Percentiles rank a stretch among this genome's conserved stretches.
Evolutionary conservation across 2,797 vertebrate species (phyloP).

Genomic region (Clarias pachynema): DNA sequence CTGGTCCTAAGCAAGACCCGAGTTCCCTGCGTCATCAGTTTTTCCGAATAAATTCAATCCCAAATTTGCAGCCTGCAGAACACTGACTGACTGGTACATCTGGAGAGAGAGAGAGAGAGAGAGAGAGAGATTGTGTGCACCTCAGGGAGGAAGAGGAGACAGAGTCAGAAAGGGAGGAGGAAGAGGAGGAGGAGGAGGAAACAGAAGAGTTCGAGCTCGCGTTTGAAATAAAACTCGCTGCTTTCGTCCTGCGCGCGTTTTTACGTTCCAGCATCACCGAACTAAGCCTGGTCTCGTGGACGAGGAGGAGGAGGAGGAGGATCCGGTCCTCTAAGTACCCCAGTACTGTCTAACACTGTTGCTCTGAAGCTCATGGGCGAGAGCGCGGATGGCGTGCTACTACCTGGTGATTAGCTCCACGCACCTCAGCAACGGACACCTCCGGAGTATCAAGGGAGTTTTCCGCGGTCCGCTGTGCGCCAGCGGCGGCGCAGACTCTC

Average conservation of each 20-base stretch:
- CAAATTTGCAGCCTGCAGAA: constrained; percentile 25
- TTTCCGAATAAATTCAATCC: constrained; percentile 9
- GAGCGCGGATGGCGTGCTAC: constrained; percentile 87
- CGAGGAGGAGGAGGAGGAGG: not conserved
- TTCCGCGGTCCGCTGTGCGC: constrained; percentile 94
- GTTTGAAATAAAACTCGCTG: constrained; percentile 27
- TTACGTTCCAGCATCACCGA: not conserved
- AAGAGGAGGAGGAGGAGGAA: not conserved
- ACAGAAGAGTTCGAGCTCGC: constrained; percentile 24
- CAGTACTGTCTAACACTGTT: constrained; percentile 15
- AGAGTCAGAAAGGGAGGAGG: constrained; percentile 3
- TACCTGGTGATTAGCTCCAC: constrained; percentile 99
- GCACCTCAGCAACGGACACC: constrained; percentile 97
- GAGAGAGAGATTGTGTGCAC: constrained; percentile 22
- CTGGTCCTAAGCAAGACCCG: not conserved
- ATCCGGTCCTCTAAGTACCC: not conserved
- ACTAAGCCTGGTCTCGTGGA: constrained; percentile 5
- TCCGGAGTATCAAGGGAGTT: constrained; percentile 95
- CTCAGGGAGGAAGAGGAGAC: constrained; percentile 13
- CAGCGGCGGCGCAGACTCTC: constrained; percentile 79
- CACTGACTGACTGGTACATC: constrained; percentile 1
- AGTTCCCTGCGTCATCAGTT: constrained; percentile 17
- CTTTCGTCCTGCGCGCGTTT: not conserved
- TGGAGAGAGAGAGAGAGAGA: constrained; percentile 1
- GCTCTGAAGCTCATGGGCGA: constrained; percentile 61